Evolutionary conservation across 37 sponge, comb jelly and placozoan species (phyloP), one percentile per base, ranked within the genome.

Genomic region (Aplysina aerophoba): DNA sequence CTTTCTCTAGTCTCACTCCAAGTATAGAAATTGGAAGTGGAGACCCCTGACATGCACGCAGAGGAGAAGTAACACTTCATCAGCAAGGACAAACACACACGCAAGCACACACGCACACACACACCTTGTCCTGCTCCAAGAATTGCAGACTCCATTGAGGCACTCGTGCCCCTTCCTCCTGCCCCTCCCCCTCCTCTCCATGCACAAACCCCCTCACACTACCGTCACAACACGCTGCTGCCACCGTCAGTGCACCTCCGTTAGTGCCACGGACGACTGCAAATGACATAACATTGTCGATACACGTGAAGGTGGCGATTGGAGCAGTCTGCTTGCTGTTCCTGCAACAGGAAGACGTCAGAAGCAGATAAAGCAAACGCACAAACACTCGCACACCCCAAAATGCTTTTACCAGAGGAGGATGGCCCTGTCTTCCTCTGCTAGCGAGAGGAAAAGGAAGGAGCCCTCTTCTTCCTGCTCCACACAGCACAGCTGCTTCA

Each of bases 11-110:
- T 21, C 37, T 75, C n/a, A 75, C 21, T 21, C 53, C 78, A 2
- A 75, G 78, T 19, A 75, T 20, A 21, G 53, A 40, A 75, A 75
- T 75, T 24, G 78, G 78, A 75, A 75, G 24, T 40, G 78, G 78
- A 41, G n/a, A 39, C 35, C 25, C 53, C 78, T 41, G 33, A 62
- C 28, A 62, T 27, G 28, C 12, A 62, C 12, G 28, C 4, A 13
- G 28, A 4, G 28, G 64, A 62, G 3, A 62, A n/a, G 24, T 33
- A 17, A 20, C n/a, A 25, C 4, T 6, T 28, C 73, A 71, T 12
- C 5, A 38, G 28, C 37, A 71, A 38, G 15, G 6, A 71, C 73
- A 71, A 3, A 71, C 73, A 71, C 37, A 71, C 73, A 71, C 37
- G 15, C 73, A 71, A 3, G 15, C 73, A 71, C 37, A 71, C 73